Evolutionary conservation across 2,113 vertebrate genomes (phyloP).

Genomic region (Solenodon paradoxus): DNA sequence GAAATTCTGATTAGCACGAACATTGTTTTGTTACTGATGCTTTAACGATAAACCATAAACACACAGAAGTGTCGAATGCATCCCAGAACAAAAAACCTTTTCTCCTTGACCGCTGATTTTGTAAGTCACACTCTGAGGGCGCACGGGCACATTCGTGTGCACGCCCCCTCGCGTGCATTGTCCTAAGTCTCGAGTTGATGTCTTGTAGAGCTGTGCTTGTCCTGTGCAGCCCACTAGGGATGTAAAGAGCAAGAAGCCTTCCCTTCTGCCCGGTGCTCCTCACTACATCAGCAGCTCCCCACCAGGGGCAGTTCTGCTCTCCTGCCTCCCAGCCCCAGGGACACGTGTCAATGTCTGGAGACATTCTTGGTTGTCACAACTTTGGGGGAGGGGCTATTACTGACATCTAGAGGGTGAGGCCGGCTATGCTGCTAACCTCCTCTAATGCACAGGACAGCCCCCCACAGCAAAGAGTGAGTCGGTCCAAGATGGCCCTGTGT

Average conservation of each 20-base stretch:
- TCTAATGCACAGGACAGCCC: background rate
- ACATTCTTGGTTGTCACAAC: background rate
- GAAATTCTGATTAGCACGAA: background rate
- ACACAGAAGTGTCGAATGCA: background rate
- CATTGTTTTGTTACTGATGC: slow-evolving; percentile 33
- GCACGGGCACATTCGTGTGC: too few species aligned
- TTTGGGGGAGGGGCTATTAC: background rate
- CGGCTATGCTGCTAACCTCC: background rate
- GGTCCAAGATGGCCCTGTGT: background rate
- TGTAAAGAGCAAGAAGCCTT: background rate
- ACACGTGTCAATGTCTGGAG: background rate
- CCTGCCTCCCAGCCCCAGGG: too few species aligned
- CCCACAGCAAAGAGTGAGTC: background rate
- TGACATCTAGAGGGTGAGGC: background rate
- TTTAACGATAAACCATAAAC: background rate
- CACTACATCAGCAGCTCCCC: background rate
- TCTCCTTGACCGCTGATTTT: background rate
- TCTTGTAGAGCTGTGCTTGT: too few species aligned
- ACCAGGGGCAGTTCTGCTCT: background rate
- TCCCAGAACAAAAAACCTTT: background rate
- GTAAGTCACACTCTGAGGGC: background rate
- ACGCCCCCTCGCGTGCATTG: background rate
- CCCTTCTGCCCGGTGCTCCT: background rate
- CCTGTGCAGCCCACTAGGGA: background rate
- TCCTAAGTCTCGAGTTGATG: background rate